Conservation (phyloP, 64 coral and sea anemone genomes). For the Montipora sp. region DNA sequence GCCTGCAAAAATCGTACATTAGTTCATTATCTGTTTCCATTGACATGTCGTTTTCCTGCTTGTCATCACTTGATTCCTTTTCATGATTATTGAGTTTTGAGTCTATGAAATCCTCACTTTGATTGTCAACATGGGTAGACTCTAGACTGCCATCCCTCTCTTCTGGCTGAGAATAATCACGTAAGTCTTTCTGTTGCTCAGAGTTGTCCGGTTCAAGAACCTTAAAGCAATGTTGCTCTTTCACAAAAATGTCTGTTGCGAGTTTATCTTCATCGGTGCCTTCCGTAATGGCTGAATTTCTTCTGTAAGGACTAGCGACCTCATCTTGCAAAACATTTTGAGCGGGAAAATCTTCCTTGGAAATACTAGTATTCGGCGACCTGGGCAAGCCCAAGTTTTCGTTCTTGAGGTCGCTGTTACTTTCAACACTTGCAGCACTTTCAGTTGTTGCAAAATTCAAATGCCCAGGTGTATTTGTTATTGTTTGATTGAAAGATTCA, state of each 20-base stretch:
- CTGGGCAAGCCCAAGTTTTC: background rate
- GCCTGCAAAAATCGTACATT: background rate
- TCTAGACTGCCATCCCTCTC: background rate
- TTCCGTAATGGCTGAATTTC: background rate
- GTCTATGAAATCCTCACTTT: background rate
- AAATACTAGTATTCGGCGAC: background rate
- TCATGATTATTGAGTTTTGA: background rate
- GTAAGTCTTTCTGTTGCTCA: background rate
- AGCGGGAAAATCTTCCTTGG: too few species aligned
- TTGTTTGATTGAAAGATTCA: too few species aligned
- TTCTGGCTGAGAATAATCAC: background rate
- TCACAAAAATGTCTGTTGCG: background rate
- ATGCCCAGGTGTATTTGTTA: background rate
- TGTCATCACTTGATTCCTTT: background rate
- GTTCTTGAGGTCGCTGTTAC: background rate
- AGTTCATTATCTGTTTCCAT: slow-evolving; percentile 32
- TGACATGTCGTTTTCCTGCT: background rate
- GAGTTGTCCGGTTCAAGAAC: background rate
- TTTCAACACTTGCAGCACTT: background rate
- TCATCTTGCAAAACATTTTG: background rate
- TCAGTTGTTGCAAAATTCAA: background rate
- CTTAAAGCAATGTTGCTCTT: background rate
- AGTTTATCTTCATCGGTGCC: background rate
- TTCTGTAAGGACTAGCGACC: background rate
- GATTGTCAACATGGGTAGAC: background rate